Conservation (phyloP, 1,140 invertebrate genomes). For the Drosophila athabasca region DNA sequence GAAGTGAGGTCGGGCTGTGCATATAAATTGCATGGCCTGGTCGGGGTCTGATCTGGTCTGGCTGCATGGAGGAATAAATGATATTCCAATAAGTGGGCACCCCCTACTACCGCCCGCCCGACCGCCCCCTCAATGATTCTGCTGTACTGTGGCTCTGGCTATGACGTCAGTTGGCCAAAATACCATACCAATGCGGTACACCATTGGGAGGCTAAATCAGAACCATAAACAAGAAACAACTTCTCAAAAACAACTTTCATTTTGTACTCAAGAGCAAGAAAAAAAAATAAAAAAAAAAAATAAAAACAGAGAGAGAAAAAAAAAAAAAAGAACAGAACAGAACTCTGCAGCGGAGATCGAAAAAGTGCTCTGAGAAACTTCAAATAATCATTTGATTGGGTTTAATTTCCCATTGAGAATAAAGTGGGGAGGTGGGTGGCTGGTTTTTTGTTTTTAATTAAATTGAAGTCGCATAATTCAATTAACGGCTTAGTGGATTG, state of each 20-base stretch:
- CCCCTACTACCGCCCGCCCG: no score
- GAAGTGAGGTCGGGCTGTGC: constrained; percentile 50
- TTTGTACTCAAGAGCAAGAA: constrained; percentile 57
- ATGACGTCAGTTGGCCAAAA: constrained; percentile 75
- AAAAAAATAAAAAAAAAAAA: constrained; percentile 25
- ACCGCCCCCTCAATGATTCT: no score
- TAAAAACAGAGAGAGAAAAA: constrained; percentile 13
- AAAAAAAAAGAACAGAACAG: constrained; percentile 26
- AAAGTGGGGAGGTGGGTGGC: constrained; percentile 19
- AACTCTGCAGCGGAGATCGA: not conserved
- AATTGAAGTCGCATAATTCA: constrained; percentile 79
- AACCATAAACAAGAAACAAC: constrained; percentile 79
- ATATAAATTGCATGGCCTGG: constrained; percentile 68
- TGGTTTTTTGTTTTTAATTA: constrained; percentile 71
- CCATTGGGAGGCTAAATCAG: constrained; percentile 56
- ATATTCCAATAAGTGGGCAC: constrained; percentile 32
- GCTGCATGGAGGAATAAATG: constrained; percentile 58
- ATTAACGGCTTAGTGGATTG: constrained; percentile 68
- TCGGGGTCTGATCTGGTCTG: no score
- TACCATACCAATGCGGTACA: constrained; percentile 46
- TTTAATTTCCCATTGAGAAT: constrained; percentile 67
- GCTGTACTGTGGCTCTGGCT: constrained; percentile 31
- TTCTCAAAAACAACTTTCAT: constrained; percentile 79
- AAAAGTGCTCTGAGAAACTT: constrained; percentile 21
- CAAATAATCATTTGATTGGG: constrained; percentile 59